phyloP scores from a whole-genome alignment of 2,797 vertebrate species.

The Enteromius anoplus region DNA sequence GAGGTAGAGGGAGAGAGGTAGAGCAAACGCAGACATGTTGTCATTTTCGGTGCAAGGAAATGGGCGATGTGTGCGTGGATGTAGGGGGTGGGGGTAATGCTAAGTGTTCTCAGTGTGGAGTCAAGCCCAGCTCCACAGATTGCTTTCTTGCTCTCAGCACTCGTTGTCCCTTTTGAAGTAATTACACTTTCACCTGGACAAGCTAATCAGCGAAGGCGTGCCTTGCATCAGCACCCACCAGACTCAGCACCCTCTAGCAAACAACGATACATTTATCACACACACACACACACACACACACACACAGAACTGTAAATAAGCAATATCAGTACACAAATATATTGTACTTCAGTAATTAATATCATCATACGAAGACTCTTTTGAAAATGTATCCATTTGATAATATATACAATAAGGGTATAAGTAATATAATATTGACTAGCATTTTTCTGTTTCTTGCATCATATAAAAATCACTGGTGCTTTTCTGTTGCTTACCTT shows the following conservation, averaged over 20 bases:
- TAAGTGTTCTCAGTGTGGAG: conserved; percentile 75
- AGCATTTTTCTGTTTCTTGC: neutral
- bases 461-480: neutral
- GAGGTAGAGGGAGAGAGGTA: conserved; percentile 22
- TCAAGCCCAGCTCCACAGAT: conserved; percentile 69
- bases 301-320: neutral
- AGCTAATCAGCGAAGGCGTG: conserved; percentile 72
- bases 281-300: neutral
- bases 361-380: neutral
- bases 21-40: conserved; percentile 64
- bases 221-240: conserved; percentile 44
- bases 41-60: conserved; percentile 67
- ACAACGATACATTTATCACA: neutral
- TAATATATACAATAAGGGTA: neutral
- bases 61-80: conserved; percentile 63
- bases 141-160: conserved; percentile 66
- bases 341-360: neutral
- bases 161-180: conserved; percentile 83
- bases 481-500: conserved; percentile 15
- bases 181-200: conserved; percentile 90
- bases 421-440: conserved; percentile 1
- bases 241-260: neutral
- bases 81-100: conserved; percentile 66
- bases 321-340: neutral
- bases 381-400: neutral